Evolutionary conservation across 2,888 invertebrate genomes (phyloP).

Genomic region (Bugula neritina): DNA sequence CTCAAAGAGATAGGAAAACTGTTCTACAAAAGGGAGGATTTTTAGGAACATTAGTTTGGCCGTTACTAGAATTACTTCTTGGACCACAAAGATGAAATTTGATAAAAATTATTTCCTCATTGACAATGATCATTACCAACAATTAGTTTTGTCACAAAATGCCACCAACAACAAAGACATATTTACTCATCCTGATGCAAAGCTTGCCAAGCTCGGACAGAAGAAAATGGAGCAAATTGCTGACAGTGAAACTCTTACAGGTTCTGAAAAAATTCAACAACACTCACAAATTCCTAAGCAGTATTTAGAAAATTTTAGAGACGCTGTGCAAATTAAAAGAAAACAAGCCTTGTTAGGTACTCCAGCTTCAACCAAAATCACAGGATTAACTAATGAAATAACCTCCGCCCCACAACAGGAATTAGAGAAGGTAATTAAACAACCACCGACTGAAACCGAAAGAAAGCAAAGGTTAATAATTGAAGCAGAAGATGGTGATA

Average conservation of each 20-base stretch:
- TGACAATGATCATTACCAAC: not conserved
- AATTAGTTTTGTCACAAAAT: not conserved
- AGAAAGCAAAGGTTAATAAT: too few species aligned
- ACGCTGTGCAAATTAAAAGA: not conserved
- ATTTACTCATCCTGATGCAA: not conserved
- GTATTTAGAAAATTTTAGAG: not conserved
- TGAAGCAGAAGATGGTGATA: too few species aligned
- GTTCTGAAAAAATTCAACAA: not conserved
- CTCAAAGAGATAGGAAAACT: not conserved
- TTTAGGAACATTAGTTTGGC: not conserved
- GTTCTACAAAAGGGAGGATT: slow-evolving; percentile 6
- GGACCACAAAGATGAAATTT: not conserved
- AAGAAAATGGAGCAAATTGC: not conserved
- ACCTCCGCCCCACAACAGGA: not conserved
- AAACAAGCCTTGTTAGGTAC: not conserved
- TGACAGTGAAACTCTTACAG: not conserved
- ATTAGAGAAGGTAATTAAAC: not conserved
- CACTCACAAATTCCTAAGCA: not conserved
- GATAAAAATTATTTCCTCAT: not conserved
- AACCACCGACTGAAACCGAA: too few species aligned
- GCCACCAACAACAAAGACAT: not conserved
- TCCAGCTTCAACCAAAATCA: too few species aligned
- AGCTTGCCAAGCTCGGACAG: not conserved
- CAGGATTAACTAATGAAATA: not conserved
- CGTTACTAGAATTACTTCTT: not conserved